Percentiles rank a stretch among this genome's conserved stretches.
phyloP scores from a whole-genome alignment of 2,113 vertebrate genomes.

The Rallus limicola region DNA sequence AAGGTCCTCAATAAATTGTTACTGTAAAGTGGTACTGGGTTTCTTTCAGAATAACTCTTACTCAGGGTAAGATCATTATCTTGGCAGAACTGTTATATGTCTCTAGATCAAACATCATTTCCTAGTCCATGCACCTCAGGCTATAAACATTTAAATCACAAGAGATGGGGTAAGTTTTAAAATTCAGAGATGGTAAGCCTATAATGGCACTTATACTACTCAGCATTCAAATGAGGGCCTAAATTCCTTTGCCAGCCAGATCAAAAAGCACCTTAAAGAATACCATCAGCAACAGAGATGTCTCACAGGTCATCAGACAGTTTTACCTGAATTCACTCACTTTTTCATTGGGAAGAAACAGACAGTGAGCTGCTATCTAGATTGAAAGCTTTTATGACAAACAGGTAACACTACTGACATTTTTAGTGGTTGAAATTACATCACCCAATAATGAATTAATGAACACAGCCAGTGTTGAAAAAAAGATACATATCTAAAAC shows the following conservation, averaged over 20 bases:
- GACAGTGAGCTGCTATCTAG: neutral
- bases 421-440: neutral
- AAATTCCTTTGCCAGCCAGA: neutral
- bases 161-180: neutral
- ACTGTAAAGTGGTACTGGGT: neutral
- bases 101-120: neutral
- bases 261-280: neutral
- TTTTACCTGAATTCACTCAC: neutral
- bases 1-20: neutral
- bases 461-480: neutral
- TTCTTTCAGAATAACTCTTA: neutral
- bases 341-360: neutral
- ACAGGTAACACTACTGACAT: accelerated
- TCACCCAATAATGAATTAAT: neutral
- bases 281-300: neutral
- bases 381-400: neutral
- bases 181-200: neutral
- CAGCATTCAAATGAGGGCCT: neutral
- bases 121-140: neutral
- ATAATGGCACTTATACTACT: neutral
- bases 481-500: neutral
- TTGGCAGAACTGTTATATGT: neutral
- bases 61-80: neutral
- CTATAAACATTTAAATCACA: neutral
- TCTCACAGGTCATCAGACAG: neutral